Evolutionary conservation across 1,140 invertebrate genomes (phyloP).

Genomic region (Cherax quadricarinatus): DNA sequence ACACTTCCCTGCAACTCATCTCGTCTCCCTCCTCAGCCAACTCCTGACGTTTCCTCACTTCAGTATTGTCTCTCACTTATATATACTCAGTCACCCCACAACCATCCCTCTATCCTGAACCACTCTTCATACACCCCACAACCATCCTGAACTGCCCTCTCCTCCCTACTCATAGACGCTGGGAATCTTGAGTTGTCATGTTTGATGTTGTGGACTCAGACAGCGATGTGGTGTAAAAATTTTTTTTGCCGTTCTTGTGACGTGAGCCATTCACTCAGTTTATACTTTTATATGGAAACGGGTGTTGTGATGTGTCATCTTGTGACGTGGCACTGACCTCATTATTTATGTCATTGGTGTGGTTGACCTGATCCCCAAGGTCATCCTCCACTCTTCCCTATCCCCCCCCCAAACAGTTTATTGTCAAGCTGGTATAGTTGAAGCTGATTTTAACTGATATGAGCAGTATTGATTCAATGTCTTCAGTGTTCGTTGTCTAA

Average conservation of each 20-base stretch:
- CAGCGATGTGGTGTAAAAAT: conserved; percentile 30
- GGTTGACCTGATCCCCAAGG: background rate
- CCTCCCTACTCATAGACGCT: conserved; percentile 7
- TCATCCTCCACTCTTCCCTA: background rate
- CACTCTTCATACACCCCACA: background rate
- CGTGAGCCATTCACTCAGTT: conserved; percentile 48
- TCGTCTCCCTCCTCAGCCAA: too few species aligned
- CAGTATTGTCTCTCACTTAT: too few species aligned
- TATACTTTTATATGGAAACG: conserved; percentile 70
- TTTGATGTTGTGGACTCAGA: conserved; percentile 46
- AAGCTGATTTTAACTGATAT: conserved; percentile 6
- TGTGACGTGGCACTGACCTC: conserved; percentile 40
- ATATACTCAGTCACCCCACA: background rate
- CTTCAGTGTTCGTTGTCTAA: conserved; percentile 12
- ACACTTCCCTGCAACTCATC: too few species aligned
- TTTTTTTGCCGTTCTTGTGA: conserved; percentile 6
- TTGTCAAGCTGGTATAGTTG: background rate
- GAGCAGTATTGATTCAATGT: background rate
- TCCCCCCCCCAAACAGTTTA: background rate
- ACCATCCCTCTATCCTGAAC: background rate
- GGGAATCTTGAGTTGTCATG: conserved; percentile 41
- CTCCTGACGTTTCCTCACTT: too few species aligned
- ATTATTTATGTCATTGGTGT: conserved; percentile 39
- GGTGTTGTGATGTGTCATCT: conserved; percentile 45
- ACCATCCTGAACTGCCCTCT: background rate